Conservation (phyloP, 2,113 vertebrate genomes). For the Menidia beryllina region DNA sequence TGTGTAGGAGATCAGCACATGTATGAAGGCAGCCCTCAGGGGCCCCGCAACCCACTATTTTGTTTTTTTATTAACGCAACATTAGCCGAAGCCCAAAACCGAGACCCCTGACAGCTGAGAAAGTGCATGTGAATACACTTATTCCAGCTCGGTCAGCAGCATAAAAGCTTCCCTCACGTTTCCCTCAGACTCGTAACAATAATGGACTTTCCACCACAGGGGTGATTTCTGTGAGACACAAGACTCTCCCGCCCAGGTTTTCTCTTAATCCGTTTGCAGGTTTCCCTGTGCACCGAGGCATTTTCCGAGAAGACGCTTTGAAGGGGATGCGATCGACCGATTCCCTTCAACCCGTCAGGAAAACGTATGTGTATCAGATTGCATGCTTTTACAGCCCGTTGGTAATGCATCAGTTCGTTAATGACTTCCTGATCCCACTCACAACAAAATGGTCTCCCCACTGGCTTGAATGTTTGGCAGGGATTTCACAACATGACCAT, state of each 20-base stretch:
- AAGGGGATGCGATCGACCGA: conserved; percentile 50
- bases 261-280: conserved; percentile 44
- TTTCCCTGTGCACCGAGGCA: conserved; percentile 51
- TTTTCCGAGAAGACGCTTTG: conserved; percentile 59
- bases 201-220: conserved; percentile 59
- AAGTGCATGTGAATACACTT: conserved; percentile 70
- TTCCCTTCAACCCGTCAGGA: conserved; percentile 36
- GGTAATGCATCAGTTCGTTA: conserved; percentile 56
- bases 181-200: conserved; percentile 68
- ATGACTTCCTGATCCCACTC: conserved; percentile 57
- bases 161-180: conserved; percentile 51
- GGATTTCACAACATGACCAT: conserved; percentile 12
- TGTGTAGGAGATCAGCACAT: conserved; percentile 51
- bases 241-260: conserved; percentile 30
- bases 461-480: conserved; percentile 40
- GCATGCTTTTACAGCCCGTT: conserved; percentile 41
- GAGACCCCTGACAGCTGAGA: conserved; percentile 62
- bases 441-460: conserved; percentile 43
- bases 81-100: conserved; percentile 59
- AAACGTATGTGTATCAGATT: conserved; percentile 49
- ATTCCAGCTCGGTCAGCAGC: conserved; percentile 76
- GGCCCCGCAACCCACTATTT: conserved; percentile 56
- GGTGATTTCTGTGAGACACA: conserved; percentile 36
- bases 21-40: conserved; percentile 53
- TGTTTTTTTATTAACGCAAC: conserved; percentile 78